Conservation (phyloP, 2,888 invertebrate species). For the Nyleta sp. region DNA sequence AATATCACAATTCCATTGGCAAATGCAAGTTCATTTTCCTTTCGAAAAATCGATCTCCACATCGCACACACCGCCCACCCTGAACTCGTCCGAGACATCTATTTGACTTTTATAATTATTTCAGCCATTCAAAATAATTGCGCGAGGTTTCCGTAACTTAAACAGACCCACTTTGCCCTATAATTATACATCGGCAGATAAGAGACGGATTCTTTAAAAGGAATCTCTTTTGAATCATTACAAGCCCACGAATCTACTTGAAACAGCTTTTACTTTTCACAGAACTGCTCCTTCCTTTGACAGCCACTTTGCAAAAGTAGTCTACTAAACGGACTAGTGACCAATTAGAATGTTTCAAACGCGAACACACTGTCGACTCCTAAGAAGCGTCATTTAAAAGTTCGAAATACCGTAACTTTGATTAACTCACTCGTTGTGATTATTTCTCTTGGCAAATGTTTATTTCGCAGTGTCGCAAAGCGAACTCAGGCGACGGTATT, state of each 20-base stretch:
- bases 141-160: slow-evolving; percentile 13
- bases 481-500: no score
- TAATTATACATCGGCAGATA: slow-evolving; percentile 25
- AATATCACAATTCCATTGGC: no score
- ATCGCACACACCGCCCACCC: no score
- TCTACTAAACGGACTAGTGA: slow-evolving; percentile 43
- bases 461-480: no score
- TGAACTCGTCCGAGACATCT: no score
- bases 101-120: background rate
- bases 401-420: slow-evolving; percentile 18
- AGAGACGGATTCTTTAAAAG: slow-evolving; percentile 21
- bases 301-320: slow-evolving; percentile 39
- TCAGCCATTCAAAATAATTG: slow-evolving; percentile 1
- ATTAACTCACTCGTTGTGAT: slow-evolving; percentile 25
- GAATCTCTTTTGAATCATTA: slow-evolving; percentile 50
- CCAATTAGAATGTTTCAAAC: slow-evolving; percentile 53
- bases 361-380: slow-evolving; percentile 15
- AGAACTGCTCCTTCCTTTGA: slow-evolving; percentile 37
- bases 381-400: slow-evolving; percentile 24
- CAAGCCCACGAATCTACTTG: slow-evolving; percentile 50
- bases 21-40: no score
- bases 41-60: no score
- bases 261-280: slow-evolving; percentile 51
- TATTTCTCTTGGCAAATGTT: no score
- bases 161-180: slow-evolving; percentile 15